phyloP scores from a whole-genome alignment of 2,113 vertebrate genomes.

The Pleuronectes platessa region DNA sequence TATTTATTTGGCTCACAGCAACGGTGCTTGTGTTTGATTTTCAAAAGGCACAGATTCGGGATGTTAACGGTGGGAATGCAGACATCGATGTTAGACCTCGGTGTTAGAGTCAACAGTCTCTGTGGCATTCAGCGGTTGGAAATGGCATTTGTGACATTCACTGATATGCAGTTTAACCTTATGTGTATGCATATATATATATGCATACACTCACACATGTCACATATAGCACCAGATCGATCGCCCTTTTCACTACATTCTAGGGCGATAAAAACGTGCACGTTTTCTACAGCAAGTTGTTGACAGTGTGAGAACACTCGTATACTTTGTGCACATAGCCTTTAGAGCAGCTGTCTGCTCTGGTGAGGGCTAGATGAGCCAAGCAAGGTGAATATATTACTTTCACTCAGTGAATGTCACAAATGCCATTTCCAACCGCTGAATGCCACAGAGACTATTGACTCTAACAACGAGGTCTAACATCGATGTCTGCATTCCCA shows the following conservation, averaged over 20 bases:
- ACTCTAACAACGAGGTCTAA: slow-evolving; percentile 49
- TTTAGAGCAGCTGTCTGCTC: slow-evolving; percentile 64
- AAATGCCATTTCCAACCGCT: slow-evolving; percentile 70
- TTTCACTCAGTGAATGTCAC: slow-evolving; percentile 72
- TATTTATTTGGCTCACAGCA: slow-evolving; percentile 36
- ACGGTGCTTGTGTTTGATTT: slow-evolving; percentile 41
- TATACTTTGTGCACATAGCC: slow-evolving; percentile 43
- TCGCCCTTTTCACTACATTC: slow-evolving; percentile 42
- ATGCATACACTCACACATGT: too few relatives aligned
- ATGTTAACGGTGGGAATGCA: slow-evolving; percentile 51
- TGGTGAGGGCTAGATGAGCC: slow-evolving; percentile 60
- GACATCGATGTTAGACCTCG: slow-evolving; percentile 47
- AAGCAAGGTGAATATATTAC: slow-evolving; percentile 70
- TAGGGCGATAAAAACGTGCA: slow-evolving; percentile 44
- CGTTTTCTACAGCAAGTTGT: slow-evolving; percentile 48
- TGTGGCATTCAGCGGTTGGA: slow-evolving; percentile 70
- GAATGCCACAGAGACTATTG: slow-evolving; percentile 69
- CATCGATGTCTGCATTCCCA: slow-evolving; percentile 57
- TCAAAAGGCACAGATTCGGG: slow-evolving; percentile 27
- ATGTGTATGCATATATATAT: background rate
- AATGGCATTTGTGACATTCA: slow-evolving; percentile 77
- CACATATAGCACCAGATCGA: too few relatives aligned
- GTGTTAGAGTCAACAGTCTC: slow-evolving; percentile 58
- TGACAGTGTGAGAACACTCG: slow-evolving; percentile 59
- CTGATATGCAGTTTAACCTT: too few relatives aligned